Evolutionary conservation across 2,888 invertebrate genomes (phyloP), one percentile per base, ranked within the genome.

Genomic region (Archips xylosteana): DNA sequence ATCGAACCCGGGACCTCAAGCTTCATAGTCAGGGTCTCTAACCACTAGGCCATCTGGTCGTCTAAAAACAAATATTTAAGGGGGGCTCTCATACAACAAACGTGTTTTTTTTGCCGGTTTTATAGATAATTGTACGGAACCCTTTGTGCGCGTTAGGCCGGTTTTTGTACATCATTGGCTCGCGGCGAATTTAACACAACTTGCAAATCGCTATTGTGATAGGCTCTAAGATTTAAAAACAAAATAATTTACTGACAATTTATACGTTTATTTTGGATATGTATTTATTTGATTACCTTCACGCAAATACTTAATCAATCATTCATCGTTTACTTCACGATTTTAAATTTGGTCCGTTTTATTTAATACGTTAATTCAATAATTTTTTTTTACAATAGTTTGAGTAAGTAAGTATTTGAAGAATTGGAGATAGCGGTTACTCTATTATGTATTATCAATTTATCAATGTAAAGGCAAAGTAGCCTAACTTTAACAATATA

Each of bases 241-340:
- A 60, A 60, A 60, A 36, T 3, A 36, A n/a, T 49, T 49, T 49
- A n/a, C 5, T 49, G 15, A 2, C 62, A 51, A 62, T 70, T 45
- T 15, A 8, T 45, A 62, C 15, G 42, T 49, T 49, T n/a, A 49
- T 5, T 49, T 49, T 62, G 45, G 71, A 71, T 71, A 71, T 71
- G 71, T 71, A 71, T 71, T 39, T 60, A 71, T 65, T 32, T 71
- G 39, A 71, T 65, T 65, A 65, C 51, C 70, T 64, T 42, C 36
- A 61, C 69, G 51, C 5, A 39, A 39, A 6, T 62, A 62, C 54
- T 57, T 34, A 70, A 32, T 36, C 51, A 70, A 32, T 36, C 51
- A 51, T 54, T 63, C 23, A 71, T 32, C 65, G 15, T 66, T 54
- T 54, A 23, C 23, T 54, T 61, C 45, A 42, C 42, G 66, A 66